Percentiles rank a stretch among this genome's conserved stretches.
phyloP scores from a whole-genome alignment of 2,888 invertebrate species.

The Nudaria mundana region DNA sequence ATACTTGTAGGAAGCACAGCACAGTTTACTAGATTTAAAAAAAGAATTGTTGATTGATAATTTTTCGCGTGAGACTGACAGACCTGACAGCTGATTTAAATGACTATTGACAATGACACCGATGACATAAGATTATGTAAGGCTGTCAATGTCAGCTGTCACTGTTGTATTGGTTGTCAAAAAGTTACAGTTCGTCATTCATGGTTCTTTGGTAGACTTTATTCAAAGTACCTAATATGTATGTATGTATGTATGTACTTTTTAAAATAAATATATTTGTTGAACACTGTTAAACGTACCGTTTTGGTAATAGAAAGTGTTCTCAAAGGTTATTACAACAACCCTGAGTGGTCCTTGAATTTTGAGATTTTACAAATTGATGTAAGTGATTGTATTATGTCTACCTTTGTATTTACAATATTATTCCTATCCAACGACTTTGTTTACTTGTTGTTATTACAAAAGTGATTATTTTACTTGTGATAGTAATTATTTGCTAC shows the following conservation, averaged over 20 bases:
- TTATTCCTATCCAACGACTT: background rate
- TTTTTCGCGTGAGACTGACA: no score
- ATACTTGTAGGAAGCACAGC: background rate
- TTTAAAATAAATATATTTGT: slow-evolving; percentile 14
- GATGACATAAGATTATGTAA: background rate
- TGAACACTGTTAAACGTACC: background rate
- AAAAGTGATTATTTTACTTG: background rate
- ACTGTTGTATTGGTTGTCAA: slow-evolving; percentile 15
- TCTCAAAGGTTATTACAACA: background rate
- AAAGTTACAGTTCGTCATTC: slow-evolving; percentile 25
- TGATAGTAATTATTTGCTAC: background rate
- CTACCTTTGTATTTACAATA: background rate
- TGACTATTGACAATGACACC: background rate
- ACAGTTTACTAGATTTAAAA: slow-evolving; percentile 5
- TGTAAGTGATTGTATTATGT: slow-evolving; percentile 1
- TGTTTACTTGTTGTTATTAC: background rate
- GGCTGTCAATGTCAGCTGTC: slow-evolving; percentile 1
- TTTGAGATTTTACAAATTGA: background rate
- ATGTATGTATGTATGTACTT: background rate
- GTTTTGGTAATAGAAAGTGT: background rate
- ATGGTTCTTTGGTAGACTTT: no score
- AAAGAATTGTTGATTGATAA: no score
- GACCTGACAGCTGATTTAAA: no score
- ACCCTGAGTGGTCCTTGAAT: background rate
- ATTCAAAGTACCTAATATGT: no score